Evolutionary conservation across 2,797 vertebrate species (phyloP), one percentile per base, ranked within the genome.

Genomic region (Alcedo atthis): DNA sequence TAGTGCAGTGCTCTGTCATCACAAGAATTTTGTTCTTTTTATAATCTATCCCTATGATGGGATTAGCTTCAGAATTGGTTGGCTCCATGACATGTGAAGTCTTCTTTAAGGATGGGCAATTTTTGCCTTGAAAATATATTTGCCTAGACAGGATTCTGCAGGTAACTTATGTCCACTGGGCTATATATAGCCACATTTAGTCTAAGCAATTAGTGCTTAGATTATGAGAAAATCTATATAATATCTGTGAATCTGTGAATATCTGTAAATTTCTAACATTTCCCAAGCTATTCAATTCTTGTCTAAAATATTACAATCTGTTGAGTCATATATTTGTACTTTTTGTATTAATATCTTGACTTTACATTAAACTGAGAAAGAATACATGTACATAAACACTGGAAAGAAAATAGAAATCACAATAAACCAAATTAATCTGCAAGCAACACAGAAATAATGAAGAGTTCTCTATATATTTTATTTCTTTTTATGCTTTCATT

Each of bases 1-100:
- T 91, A 95, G 63, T 28, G 42, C 67, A 85, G 81, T 70, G 40
- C 70, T 85, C 63, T 81, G 80, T 87, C 94, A 96, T 83, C 67
- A 86, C 67, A 95, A 73, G 87, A 88, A 61, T 67, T 85, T 90
- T 80, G 25, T 93, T 89, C 92, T 73, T 95, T 89, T 73, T 78
- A 85, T 71, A 71, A 95, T 92, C 79, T 78, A 49, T 46, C 35
- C 30, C 28, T 59, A 35, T 30, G 32, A 92, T 79, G 46, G 89
- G 57, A 84, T 76, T 74, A 92, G 21, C 63, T 81, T 48, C 40
- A 92, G 84, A 92, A 89, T 35, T 51, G 51, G 67, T 79, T 67
- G 26, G 63, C 80, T 73, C 37, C 78, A 30, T 87, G 88, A 80
- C 69, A 89, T 26, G 73, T 45, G 67, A 6, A 42, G 33, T 45